These are phyloP conservation scores for Paradisaea rubra DNA, from an alignment of 2,113 vertebrate genomes.

Conservation along the genomic window DNA sequence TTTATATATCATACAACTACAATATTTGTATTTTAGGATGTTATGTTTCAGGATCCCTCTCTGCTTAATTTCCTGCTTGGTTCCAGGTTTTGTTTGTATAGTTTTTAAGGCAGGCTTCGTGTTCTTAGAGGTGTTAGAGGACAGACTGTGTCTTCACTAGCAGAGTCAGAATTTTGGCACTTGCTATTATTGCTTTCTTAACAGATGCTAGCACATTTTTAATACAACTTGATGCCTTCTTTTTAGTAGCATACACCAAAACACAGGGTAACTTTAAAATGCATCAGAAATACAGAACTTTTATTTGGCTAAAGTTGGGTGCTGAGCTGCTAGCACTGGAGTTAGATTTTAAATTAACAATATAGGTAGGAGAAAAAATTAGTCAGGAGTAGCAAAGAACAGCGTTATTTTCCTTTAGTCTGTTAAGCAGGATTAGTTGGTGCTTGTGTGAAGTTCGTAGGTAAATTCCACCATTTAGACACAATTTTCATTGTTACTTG, in stretches of 20 bases:
- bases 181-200: not conserved
- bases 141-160: not conserved
- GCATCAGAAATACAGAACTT: not conserved
- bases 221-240: not conserved
- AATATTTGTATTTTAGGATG: not conserved
- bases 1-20: not conserved
- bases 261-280: not conserved
- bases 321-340: not conserved
- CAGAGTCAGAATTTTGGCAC: not conserved
- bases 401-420: not conserved
- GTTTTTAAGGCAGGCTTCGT: not conserved
- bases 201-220: not conserved
- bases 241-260: not conserved
- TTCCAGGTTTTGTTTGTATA: not conserved
- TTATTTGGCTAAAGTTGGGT: not conserved
- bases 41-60: not conserved
- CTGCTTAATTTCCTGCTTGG: not conserved
- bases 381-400: not conserved
- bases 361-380: not conserved
- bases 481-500: not conserved
- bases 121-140: not conserved
- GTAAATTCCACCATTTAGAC: not conserved
- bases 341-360: not conserved
- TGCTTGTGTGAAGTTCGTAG: not conserved
- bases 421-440: not conserved